Evolutionary conservation across 2,113 vertebrate species (phyloP).

Genomic region (Typhlomys cinereus): DNA sequence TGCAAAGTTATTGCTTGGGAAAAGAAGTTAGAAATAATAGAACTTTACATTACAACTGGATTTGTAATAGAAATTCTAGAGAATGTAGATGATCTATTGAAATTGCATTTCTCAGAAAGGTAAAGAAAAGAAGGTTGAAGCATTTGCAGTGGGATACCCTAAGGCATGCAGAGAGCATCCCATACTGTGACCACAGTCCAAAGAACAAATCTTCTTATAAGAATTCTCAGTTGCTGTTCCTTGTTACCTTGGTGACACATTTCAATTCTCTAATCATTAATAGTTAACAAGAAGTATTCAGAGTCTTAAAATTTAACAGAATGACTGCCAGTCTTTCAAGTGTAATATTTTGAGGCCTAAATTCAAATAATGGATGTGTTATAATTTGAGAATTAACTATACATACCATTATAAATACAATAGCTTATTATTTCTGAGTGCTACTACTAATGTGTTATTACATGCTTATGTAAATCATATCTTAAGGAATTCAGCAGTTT

Average conservation of each 20-base stretch:
- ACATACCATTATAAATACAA: not conserved
- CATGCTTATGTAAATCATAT: not conserved
- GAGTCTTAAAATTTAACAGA: not conserved
- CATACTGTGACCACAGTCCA: not conserved
- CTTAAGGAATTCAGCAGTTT: not conserved
- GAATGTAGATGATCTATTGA: slow-evolving; percentile 26
- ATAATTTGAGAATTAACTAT: not conserved
- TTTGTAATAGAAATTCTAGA: not conserved
- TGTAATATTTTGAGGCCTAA: not conserved
- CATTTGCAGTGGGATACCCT: not conserved
- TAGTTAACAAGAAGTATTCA: slow-evolving; percentile 28
- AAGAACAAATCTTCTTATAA: not conserved
- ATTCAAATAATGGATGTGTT: not conserved
- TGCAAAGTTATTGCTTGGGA: not conserved
- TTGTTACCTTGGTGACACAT: slow-evolving; percentile 29
- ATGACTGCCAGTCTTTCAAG: not conserved
- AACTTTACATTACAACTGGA: slow-evolving; percentile 16
- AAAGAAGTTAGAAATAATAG: slow-evolving; percentile 19
- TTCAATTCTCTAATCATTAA: not conserved
- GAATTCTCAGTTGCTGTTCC: not conserved
- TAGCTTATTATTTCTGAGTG: not conserved
- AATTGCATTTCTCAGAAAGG: not conserved
- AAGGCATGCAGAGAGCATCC: not conserved
- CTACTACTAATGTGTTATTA: not conserved
- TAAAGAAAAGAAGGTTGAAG: slow-evolving; percentile 33